Base-by-base conservation (phyloP, 2,113 vertebrate genomes). In the Aspidoscelis tigris region DNA sequence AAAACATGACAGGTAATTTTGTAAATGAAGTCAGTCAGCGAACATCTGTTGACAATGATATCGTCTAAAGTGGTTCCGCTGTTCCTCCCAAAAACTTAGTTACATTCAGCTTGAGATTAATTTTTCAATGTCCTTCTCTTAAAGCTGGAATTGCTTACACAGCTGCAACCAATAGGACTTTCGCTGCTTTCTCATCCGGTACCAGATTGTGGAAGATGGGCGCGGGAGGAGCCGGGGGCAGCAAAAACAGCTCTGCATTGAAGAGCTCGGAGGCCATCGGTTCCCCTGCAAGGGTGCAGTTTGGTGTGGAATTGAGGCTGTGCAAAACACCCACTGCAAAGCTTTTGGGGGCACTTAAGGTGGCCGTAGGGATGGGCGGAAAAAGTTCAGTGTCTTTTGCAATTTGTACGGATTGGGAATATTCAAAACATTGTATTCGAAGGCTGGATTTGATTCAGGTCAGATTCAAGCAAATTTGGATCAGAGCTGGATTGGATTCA, bases 91-190 rank as follows among this genome's bases (percentile, higher is more conserved):
- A 86, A 96, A 94, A 93, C 92, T 93, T 93, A 88, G 91, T 93
- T 93, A 90, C 78, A 77, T 84, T 86, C 81, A 87, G 89, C 86
- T 83, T 39, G 76, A 88, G 88, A 94, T 95, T 93, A 95, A 95
- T 96, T 95, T 94, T 93, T 92, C 93, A 92, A 95, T 93, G 92
- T 95, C 92, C 93, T 73, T 91, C 84, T 50, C 80, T 89, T 91
- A 91, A 91, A 61, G 92, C 21, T 64, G 87, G 89, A 92, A 87
- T 89, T 90, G 90, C 94, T 93, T 93, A 90, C 91, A 88, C 0
- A 88, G 86, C 93, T 92, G 92, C 89, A 86, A 89, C 86, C 43
- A 53, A 90, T 65, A 84, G 91, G 88, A 71, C 81, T 81, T 85
- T 91, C 91, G 90, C 89, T 92, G 87, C 87, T 71, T 85, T 78